Evolutionary conservation across 2,113 vertebrate species (phyloP).

Genomic region (Elephantulus edwardii): DNA sequence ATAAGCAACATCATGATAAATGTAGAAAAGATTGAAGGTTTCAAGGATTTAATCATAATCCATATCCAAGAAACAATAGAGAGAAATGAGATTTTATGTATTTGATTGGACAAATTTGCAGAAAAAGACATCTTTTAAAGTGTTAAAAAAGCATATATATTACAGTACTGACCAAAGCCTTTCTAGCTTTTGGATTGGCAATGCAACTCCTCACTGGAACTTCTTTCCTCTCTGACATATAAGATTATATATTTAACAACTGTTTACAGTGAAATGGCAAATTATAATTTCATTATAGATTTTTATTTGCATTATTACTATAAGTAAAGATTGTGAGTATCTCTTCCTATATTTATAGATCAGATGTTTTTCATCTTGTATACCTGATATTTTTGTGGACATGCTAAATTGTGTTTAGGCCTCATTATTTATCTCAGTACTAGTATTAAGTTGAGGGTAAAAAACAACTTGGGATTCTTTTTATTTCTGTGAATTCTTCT

Average conservation of each 20-base stretch:
- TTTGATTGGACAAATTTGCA: too few relatives aligned
- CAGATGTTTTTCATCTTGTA: neutral
- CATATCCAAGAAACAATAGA: too few relatives aligned
- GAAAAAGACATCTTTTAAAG: too few relatives aligned
- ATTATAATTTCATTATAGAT: neutral
- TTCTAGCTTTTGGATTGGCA: too few relatives aligned
- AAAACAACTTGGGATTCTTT: neutral
- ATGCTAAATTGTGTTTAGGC: neutral
- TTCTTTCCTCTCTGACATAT: neutral
- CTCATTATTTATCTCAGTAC: neutral
- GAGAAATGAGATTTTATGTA: too few relatives aligned
- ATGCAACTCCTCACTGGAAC: too few relatives aligned
- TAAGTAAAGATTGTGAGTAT: neutral
- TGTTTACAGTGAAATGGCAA: neutral
- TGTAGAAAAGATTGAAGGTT: too few relatives aligned
- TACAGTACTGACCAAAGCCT: too few relatives aligned
- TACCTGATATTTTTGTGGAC: neutral
- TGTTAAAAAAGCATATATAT: too few relatives aligned
- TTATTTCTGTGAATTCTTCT: neutral
- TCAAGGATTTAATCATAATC: too few relatives aligned
- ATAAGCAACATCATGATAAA: too few relatives aligned
- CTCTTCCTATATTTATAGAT: neutral
- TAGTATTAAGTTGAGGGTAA: neutral
- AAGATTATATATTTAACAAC: neutral
- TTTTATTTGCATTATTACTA: neutral